Evolutionary conservation across 2,797 vertebrate species (phyloP).

Genomic region (Anableps anableps): DNA sequence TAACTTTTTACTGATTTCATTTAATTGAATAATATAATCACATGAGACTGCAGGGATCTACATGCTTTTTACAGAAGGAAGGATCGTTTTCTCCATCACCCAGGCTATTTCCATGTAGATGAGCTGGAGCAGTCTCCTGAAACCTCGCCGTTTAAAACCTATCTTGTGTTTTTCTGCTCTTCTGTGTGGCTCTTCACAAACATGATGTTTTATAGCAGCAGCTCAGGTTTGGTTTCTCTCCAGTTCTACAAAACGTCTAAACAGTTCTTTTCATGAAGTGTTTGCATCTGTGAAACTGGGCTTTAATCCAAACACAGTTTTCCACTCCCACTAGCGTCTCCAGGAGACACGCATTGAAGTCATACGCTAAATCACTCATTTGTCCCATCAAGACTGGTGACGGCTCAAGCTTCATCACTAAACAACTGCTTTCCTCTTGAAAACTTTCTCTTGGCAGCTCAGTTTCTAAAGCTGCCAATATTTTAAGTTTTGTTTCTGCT

Average conservation of each 20-base stretch:
- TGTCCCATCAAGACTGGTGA: slow-evolving; percentile 22
- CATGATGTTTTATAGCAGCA: slow-evolving; percentile 24
- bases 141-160: background rate
- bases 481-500: slow-evolving; percentile 18
- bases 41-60: background rate
- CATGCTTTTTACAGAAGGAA: background rate
- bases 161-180: slow-evolving; percentile 5
- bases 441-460: slow-evolving; percentile 25
- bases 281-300: slow-evolving; percentile 75
- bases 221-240: slow-evolving; percentile 39
- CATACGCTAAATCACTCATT: slow-evolving; percentile 27
- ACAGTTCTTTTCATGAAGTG: slow-evolving; percentile 66
- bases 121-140: background rate
- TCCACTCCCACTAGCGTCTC: slow-evolving; percentile 56
- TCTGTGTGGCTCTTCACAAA: slow-evolving; percentile 15
- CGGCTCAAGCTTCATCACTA: slow-evolving; percentile 24
- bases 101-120: background rate
- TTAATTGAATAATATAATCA: background rate
- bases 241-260: slow-evolving; percentile 37
- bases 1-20: background rate
- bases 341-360: slow-evolving; percentile 34
- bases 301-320: slow-evolving; percentile 62
- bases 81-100: background rate
- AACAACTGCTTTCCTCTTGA: slow-evolving; percentile 17
- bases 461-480: slow-evolving; percentile 20